phyloP scores from a whole-genome alignment of 2,797 vertebrate species.

The Coendou prehensilis region DNA sequence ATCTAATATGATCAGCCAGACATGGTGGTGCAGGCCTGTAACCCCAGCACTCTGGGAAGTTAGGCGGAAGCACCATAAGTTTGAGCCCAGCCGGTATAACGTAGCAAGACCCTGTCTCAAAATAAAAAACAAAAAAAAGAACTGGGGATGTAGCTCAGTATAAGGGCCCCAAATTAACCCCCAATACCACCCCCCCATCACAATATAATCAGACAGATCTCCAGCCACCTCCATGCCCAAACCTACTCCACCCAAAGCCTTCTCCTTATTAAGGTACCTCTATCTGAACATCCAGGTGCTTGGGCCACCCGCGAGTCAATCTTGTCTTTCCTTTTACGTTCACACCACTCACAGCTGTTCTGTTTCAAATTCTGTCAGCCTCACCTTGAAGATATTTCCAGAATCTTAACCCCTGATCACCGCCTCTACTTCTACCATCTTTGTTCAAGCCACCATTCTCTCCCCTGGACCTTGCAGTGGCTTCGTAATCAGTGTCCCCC shows the following conservation, averaged over 20 bases:
- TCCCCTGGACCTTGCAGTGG: no score
- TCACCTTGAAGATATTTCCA: neutral
- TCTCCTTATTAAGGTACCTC: neutral
- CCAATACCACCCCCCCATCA: neutral
- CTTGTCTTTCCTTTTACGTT: neutral
- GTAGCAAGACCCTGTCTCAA: neutral
- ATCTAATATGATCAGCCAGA: no score
- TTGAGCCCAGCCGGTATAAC: neutral
- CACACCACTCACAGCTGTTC: neutral
- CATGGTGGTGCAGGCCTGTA: no score
- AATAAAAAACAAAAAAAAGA: neutral
- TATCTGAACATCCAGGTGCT: neutral
- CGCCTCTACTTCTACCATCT: neutral
- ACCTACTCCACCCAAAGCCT: neutral
- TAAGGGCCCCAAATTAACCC: no score
- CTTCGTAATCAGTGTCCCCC: neutral
- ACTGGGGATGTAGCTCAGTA: no score
- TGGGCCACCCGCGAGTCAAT: neutral
- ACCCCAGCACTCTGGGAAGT: no score
- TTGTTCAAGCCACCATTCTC: neutral
- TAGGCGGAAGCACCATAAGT: neutral
- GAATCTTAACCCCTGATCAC: neutral
- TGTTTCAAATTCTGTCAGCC: neutral
- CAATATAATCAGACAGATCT: neutral
- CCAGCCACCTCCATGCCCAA: neutral